A percentile compares a stretch with the other conserved stretches of the same genome.
Conservation (phyloP, 2,797 vertebrate genomes). For the Leptatherina wallacei region DNA sequence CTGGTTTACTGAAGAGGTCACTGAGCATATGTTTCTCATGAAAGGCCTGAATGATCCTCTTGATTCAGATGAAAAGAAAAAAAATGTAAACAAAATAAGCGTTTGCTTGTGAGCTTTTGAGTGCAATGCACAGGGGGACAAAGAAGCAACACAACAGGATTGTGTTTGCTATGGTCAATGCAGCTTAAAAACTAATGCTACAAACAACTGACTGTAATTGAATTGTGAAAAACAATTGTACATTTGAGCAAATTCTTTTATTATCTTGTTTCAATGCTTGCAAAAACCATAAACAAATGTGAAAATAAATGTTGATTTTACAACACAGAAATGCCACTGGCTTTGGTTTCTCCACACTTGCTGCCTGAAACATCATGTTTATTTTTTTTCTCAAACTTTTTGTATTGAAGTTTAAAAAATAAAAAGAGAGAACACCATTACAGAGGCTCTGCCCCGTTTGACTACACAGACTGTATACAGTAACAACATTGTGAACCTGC, state of each 20-base stretch:
- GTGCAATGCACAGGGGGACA: conserved; percentile 43
- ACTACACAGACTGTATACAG: conserved; percentile 90
- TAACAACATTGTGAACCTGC: conserved; percentile 87
- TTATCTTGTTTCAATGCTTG: conserved; percentile 83
- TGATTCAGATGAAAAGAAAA: conserved; percentile 4
- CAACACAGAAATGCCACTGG: conserved; percentile 84
- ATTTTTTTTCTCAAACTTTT: conserved; percentile 72
- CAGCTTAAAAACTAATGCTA: conserved; percentile 30
- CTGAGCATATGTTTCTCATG: conserved; percentile 19
- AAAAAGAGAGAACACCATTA: conserved; percentile 79
- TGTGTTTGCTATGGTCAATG: conserved; percentile 13
- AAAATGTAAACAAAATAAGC: conserved; percentile 1
- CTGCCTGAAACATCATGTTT: conserved; percentile 85
- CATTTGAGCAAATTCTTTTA: conserved; percentile 82
- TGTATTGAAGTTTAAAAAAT: conserved; percentile 71
- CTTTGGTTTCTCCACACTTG: conserved; percentile 86
- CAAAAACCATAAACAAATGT: conserved; percentile 80
- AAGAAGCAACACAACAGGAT: conserved; percentile 22
- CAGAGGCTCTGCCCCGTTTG: conserved; percentile 92
- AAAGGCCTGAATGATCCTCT: conserved; percentile 12
- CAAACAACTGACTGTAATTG: conserved; percentile 59
- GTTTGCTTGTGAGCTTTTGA: conserved; percentile 2
- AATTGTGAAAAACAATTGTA: conserved; percentile 77
- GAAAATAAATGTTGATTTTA: conserved; percentile 82
- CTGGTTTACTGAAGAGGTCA: conserved; percentile 37